A percentile compares a stretch with the other conserved stretches of the same genome.
phyloP scores from a whole-genome alignment of 2,113 vertebrate genomes.

The Anas platyrhynchos region DNA sequence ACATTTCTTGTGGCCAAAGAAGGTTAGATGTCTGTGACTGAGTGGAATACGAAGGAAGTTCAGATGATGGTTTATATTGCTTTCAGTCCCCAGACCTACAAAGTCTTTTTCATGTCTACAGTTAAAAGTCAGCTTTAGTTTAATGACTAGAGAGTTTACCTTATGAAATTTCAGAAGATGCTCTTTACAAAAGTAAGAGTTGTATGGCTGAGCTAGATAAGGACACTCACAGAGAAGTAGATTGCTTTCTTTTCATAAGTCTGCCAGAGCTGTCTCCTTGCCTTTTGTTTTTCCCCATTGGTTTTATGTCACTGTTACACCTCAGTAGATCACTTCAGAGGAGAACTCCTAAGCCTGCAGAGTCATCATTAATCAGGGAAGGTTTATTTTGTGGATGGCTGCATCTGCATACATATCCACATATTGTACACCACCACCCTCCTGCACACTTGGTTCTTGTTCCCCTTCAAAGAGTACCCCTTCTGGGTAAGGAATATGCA shows the following conservation, averaged over 20 bases:
- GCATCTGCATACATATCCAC: not conserved
- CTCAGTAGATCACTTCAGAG: not conserved
- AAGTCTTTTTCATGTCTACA: not conserved
- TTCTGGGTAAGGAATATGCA: not conserved
- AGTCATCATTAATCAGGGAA: not conserved
- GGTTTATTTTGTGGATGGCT: not conserved
- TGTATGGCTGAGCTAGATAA: not conserved
- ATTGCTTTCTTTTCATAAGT: rapidly evolving
- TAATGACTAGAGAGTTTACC: not conserved
- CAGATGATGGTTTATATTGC: not conserved
- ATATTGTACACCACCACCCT: not conserved
- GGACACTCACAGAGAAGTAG: not conserved
- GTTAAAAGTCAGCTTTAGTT: not conserved
- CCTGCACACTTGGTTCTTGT: not conserved
- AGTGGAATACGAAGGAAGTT: not conserved
- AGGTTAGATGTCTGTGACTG: not conserved
- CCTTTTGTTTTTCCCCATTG: not conserved
- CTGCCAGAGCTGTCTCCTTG: not conserved
- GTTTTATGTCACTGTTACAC: not conserved
- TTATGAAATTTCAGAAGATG: not conserved
- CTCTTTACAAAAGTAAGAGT: not conserved
- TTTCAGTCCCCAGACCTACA: not conserved
- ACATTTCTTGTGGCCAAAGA: not conserved
- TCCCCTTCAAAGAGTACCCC: not conserved
- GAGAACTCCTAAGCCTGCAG: not conserved